Evolutionary conservation across 2,113 vertebrate genomes (phyloP), one percentile per base, ranked within the genome.

Genomic region (Chionis minor): DNA sequence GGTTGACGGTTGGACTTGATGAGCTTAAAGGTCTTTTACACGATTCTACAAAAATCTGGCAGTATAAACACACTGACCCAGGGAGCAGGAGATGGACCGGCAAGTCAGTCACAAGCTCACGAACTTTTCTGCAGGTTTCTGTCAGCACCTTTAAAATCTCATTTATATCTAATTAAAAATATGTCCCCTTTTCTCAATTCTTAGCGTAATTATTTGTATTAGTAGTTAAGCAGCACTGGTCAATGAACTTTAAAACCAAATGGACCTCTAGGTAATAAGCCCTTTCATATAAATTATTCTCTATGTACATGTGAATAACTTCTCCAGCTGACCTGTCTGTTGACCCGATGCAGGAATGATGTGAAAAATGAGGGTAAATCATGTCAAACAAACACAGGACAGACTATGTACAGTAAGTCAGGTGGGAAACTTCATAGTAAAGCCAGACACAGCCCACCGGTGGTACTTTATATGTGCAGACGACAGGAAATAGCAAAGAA

Each of bases 31-130:
- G 38, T 38, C 38, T 38, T 38, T 38, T 38, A 38, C 38, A 38
- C 38, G 38, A 38, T 38, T 38, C 38, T 38, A 38, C 38, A 38
- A 38, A 38, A 38, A 38, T 38, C 38, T 38, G 38, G 38, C 38
- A 38, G 38, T 38, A 38, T 38, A 38, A 98, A 86, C 98, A 97
- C 83, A 97, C 93, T 26, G 51, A 97, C 90, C 97, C 97, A 62
- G 23, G 42, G 73, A 83, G 33, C 33, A 80, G 35, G 26, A 85
- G 23, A 61, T 77, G 51, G 20, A 51, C 59, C n/a, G 30, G 8
- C 15, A 75, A 61, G 47, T 65, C 56, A 86, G 21, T 52, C 33
- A 78, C 33, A 44, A 91, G 66, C 44, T 86, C 38, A 59, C 47
- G 49, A 91, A 55, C 24, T 61, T 86, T 22, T 44, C 69, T 72